Conservation (phyloP, 2,113 vertebrate species). For the Eudyptes chrysolophus region DNA sequence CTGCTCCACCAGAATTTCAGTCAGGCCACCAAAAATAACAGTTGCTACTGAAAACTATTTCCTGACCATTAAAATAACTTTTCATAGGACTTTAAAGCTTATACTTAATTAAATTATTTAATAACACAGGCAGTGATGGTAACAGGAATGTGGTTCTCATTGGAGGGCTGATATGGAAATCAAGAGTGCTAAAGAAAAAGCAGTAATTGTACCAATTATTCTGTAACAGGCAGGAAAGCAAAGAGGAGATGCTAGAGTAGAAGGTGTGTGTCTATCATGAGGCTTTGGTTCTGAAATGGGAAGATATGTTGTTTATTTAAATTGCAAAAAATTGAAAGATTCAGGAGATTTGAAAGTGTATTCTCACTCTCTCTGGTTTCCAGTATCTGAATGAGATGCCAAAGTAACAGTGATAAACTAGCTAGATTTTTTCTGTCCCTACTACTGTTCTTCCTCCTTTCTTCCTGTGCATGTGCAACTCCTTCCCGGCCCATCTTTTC, state of each 20-base stretch:
- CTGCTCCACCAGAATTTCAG: background rate
- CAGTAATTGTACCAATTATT: background rate
- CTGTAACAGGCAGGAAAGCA: background rate
- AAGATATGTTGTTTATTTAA: background rate
- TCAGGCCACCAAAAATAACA: background rate
- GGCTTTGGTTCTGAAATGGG: background rate
- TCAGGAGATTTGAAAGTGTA: background rate
- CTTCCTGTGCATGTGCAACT: background rate
- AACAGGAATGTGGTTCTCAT: background rate
- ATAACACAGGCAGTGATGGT: background rate
- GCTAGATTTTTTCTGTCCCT: background rate
- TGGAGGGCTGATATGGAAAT: background rate
- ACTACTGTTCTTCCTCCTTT: background rate
- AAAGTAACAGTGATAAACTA: background rate
- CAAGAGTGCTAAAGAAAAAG: background rate
- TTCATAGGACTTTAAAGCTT: background rate
- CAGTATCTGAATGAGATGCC: background rate
- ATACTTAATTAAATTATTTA: background rate
- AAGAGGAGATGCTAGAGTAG: background rate
- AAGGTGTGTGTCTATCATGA: background rate
- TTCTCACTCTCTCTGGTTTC: background rate
- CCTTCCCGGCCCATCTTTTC: background rate
- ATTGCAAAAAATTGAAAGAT: background rate
- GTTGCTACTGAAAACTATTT: background rate
- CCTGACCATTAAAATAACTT: background rate